Evolutionary conservation across 2,888 invertebrate species (phyloP).

Genomic region (Philhelius pedissequus): DNA sequence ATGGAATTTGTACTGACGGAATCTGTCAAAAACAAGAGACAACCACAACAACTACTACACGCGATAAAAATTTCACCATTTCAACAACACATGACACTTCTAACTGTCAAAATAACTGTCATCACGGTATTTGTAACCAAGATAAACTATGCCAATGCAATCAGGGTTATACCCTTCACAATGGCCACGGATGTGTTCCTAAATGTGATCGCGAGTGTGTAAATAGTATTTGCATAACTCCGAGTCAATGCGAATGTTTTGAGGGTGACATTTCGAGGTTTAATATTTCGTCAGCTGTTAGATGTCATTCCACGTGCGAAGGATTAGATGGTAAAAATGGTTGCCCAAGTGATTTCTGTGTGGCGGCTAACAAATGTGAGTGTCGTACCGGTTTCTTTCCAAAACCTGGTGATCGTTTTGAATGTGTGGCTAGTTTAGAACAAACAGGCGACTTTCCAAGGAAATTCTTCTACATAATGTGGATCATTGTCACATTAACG

Average conservation of each 20-base stretch:
- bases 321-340: background rate
- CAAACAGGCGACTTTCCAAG: background rate
- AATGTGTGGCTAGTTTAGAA: background rate
- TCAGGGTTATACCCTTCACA: slow-evolving; percentile 72
- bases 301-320: slow-evolving; percentile 33
- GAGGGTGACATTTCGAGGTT: slow-evolving; percentile 74
- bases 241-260: slow-evolving; percentile 79
- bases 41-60: no score
- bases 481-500: background rate
- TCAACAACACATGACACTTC: background rate
- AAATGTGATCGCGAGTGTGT: slow-evolving; percentile 73
- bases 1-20: background rate
- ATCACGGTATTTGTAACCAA: slow-evolving; percentile 78
- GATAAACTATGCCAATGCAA: slow-evolving; percentile 77
- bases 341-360: slow-evolving; percentile 52
- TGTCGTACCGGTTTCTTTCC: slow-evolving; percentile 21
- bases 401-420: slow-evolving; percentile 18
- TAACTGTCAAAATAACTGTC: slow-evolving; percentile 68
- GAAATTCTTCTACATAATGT: background rate
- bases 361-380: slow-evolving; percentile 42
- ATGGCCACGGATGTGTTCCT: slow-evolving; percentile 73
- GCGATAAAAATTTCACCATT: background rate
- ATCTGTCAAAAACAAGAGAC: background rate
- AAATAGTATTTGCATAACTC: slow-evolving; percentile 76
- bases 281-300: background rate